Evolutionary conservation across 2,888 invertebrate species (phyloP), one percentile per base, ranked within the genome.

Genomic region (Cryptops parisi): DNA sequence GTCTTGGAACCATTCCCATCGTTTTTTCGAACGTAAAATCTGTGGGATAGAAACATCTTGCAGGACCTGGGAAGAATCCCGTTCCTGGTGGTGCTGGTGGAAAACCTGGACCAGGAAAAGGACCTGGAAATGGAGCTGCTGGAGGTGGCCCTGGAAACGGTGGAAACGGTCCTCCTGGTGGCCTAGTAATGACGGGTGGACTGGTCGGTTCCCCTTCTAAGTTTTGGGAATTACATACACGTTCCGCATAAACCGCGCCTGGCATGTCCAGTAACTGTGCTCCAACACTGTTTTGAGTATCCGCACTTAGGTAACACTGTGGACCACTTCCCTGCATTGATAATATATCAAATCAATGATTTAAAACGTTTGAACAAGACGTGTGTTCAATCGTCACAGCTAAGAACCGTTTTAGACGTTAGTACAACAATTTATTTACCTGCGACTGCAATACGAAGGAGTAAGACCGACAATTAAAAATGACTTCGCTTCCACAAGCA

Each of bases 391-490:
- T n/a, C n/a, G n/a, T n/a, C n/a, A n/a, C n/a, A n/a, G n/a, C n/a
- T n/a, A n/a, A n/a, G n/a, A n/a, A n/a, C n/a, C n/a, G n/a, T n/a
- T n/a, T n/a, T n/a, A n/a, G n/a, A n/a, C n/a, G n/a, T n/a, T n/a
- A n/a, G n/a, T n/a, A n/a, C n/a, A n/a, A n/a, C n/a, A n/a, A n/a
- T n/a, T n/a, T n/a, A 2, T 3, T 3, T 50, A 54, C 54, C 47
- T 53, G 55, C n/a, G 6, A 9, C 9, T 38, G 22, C 1, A 45
- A 48, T 43, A 68, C 60, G 60, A 68, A 70, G 6, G 70, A 67
- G 61, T 66, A 71, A 4, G 70, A 65, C 23, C 71, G 63, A 59
- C 72, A 72, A 54, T 67, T 67, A 61, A 72, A 72, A 25, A 67
- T 64, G 23, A 64, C 58, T 59, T 69, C 71, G 23, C 64, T 63